Evolutionary conservation across 2,113 vertebrate species (phyloP).

Genomic region (Neolamprologus toae): DNA sequence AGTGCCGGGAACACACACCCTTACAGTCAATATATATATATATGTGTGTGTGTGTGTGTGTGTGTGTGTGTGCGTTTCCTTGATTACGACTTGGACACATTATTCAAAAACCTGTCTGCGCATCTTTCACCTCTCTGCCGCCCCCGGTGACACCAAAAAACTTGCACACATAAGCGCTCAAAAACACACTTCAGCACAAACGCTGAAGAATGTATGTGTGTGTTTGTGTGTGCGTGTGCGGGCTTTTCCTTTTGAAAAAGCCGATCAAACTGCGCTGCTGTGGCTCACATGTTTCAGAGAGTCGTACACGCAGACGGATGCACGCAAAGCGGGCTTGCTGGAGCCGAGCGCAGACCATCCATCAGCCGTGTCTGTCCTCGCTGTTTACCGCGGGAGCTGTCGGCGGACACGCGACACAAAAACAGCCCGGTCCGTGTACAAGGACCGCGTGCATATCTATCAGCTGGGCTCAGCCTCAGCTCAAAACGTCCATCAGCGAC

Average conservation of each 20-base stretch:
- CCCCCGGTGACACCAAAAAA: neutral
- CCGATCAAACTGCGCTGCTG: neutral
- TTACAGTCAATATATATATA: neutral
- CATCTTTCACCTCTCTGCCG: neutral
- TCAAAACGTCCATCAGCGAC: neutral
- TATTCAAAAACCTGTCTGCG: neutral
- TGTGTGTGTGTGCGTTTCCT: neutral
- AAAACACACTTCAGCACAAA: neutral
- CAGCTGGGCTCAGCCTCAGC: neutral
- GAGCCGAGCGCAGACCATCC: neutral
- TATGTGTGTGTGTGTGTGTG: neutral
- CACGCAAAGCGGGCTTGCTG: conserved; percentile 37
- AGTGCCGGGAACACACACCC: neutral
- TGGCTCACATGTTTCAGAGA: neutral
- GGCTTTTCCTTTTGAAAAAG: neutral
- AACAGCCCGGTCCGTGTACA: neutral
- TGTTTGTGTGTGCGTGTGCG: accelerated
- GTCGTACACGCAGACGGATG: neutral
- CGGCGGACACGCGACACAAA: neutral
- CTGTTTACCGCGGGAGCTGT: neutral
- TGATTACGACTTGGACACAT: conserved; percentile 4
- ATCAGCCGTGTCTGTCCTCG: neutral
- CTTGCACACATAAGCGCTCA: neutral
- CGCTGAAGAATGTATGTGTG: neutral
- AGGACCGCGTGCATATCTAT: neutral